A percentile compares a stretch with the other conserved stretches of the same genome.
Evolutionary conservation across 64 coral and sea anemone species (phyloP).

Genomic region (Actinia equina): DNA sequence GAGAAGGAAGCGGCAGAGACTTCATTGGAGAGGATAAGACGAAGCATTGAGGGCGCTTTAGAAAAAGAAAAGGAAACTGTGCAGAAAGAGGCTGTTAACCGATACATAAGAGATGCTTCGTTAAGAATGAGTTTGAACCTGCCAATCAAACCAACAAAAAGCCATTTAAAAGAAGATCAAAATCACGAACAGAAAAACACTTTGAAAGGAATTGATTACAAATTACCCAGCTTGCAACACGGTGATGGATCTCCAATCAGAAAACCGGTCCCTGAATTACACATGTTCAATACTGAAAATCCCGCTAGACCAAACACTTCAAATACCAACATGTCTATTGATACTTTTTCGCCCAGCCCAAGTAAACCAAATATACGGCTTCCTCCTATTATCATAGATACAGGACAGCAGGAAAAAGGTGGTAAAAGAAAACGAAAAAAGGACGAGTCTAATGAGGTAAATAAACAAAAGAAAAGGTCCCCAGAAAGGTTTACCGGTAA

Average conservation of each 20-base stretch:
- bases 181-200: conserved; percentile 17
- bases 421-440: conserved; percentile 41
- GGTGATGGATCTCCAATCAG: background rate
- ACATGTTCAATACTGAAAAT: conserved; percentile 8
- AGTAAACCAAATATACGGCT: conserved; percentile 9
- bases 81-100: conserved; percentile 34
- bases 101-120: conserved; percentile 51
- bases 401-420: conserved; percentile 3
- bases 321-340: background rate
- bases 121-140: conserved; percentile 56
- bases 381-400: conserved; percentile 46
- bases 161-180: background rate
- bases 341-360: background rate
- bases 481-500: background rate
- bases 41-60: conserved; percentile 54
- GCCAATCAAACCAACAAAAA: conserved; percentile 59
- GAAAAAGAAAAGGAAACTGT: conserved; percentile 44
- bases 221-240: conserved; percentile 33
- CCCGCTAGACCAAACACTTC: background rate
- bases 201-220: conserved; percentile 3
- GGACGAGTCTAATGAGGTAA: background rate
- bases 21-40: conserved; percentile 45
- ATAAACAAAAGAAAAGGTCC: background rate
- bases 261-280: background rate
- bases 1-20: conserved; percentile 28